Evolutionary conservation across 2,888 invertebrate species (phyloP).

Genomic region (Rhogogaster chlorosoma): DNA sequence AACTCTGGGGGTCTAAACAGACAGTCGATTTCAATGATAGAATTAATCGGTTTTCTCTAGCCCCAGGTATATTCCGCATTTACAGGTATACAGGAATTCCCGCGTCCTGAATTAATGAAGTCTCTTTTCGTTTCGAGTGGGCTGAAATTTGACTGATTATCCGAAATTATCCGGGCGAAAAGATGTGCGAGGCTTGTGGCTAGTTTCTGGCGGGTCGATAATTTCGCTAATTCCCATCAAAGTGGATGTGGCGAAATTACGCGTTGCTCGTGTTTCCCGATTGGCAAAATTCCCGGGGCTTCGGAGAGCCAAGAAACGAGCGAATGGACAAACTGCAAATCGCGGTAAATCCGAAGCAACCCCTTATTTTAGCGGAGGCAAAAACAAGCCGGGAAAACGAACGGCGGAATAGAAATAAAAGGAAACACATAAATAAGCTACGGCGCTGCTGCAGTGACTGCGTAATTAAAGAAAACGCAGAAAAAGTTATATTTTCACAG

Average conservation of each 20-base stretch:
- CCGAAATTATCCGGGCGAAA: background rate
- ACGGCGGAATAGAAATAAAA: background rate
- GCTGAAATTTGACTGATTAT: background rate
- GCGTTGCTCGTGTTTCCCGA: background rate
- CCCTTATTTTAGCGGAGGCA: conserved; percentile 1
- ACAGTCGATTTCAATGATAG: conserved; percentile 5
- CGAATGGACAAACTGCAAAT: conserved; percentile 5
- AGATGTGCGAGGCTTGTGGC: background rate
- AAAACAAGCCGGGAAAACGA: background rate
- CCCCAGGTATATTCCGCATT: background rate
- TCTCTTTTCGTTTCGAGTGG: background rate
- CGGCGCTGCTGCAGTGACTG: background rate
- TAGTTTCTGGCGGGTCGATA: background rate
- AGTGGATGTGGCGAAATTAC: conserved; percentile 22
- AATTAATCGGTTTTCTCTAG: background rate
- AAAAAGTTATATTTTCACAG: background rate
- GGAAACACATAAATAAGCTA: background rate
- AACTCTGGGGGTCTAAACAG: background rate
- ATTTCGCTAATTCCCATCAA: conserved; percentile 18
- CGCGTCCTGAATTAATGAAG: background rate
- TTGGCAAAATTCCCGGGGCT: background rate
- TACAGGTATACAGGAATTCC: background rate
- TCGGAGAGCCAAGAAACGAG: background rate
- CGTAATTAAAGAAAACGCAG: background rate
- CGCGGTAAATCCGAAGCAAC: conserved; percentile 24